These are phyloP conservation scores for Passer domesticus DNA, from an alignment of 2,113 vertebrate genomes.

Conservation along the genomic window DNA sequence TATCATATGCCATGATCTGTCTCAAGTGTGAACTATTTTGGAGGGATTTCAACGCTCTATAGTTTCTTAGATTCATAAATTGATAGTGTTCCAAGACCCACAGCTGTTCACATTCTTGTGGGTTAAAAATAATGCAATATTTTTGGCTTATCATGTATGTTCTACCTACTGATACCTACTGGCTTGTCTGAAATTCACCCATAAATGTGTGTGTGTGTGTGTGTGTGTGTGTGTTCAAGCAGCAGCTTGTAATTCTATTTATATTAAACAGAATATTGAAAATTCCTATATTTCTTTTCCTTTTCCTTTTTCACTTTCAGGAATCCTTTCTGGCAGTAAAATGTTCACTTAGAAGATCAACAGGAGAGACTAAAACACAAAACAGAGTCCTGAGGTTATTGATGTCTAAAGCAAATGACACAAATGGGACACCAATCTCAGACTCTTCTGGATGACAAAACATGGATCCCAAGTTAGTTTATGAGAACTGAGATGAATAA, in stretches of 20 bases:
- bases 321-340: neutral
- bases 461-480: neutral
- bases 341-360: neutral
- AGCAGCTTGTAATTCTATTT: neutral
- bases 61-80: neutral
- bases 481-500: neutral
- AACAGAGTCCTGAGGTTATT: neutral
- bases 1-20: neutral
- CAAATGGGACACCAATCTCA: neutral
- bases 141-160: neutral
- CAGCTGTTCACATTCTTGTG: neutral
- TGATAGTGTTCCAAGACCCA: neutral
- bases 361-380: neutral
- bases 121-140: neutral
- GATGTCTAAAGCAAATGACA: neutral
- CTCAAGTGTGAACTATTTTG: neutral
- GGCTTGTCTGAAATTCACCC: neutral
- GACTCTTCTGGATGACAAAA: neutral
- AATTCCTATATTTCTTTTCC: neutral
- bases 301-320: neutral
- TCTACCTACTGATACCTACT: neutral
- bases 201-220: neutral
- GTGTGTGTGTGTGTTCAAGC: neutral
- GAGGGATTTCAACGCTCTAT: neutral
- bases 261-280: neutral